Evolutionary conservation across 2,113 vertebrate genomes (phyloP), one percentile per base, ranked within the genome.

Genomic region (Callipepla californica): DNA sequence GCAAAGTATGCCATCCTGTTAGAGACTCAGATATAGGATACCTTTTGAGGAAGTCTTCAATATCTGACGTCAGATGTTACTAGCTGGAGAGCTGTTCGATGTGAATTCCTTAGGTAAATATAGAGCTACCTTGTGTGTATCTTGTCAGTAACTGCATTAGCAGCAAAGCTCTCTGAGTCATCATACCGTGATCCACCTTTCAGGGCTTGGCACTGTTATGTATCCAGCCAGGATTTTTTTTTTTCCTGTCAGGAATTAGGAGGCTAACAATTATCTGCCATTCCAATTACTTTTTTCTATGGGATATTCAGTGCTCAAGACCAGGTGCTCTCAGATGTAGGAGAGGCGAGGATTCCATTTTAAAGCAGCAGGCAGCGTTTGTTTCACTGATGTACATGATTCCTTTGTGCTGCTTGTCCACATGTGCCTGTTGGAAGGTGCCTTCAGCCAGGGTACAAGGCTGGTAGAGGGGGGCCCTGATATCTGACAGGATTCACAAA

Each of bases 361-460:
- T 34, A 59, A 62, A 45, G 67, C 13, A 80, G 73, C 58, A 51
- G 67, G 25, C 59, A 51, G 63, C 30, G 42, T 20, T 81, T 21
- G 10, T 59, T 42, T 30, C 38, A 40, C 18, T 22, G 28, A 12
- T 4, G 11, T 10, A 3, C 1, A 0, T 17, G 7, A 13, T 28
- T 22, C 34, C 44, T 32, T 40, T 20, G 28, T 38, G 13, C 8
- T 28, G 44, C 32, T 66, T 65, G 2, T n/a, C 53, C 25, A 40
- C 12, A 10, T 40, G 80, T 78, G 69, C 92, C 28, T 40, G 14
- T 25, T 38, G 36, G 51, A 80, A 72, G 32, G 47, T 25, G 2
- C 47, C 61, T 91, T 50, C 61, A 48, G 2, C 21, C 25, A 36
- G 61, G 50, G 77, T 69, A 22, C 19, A 38, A 40, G 53, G 40